These are phyloP conservation scores for Aplysia californica DNA, from an alignment of 1,140 invertebrate species.

Conservation along the genomic window DNA sequence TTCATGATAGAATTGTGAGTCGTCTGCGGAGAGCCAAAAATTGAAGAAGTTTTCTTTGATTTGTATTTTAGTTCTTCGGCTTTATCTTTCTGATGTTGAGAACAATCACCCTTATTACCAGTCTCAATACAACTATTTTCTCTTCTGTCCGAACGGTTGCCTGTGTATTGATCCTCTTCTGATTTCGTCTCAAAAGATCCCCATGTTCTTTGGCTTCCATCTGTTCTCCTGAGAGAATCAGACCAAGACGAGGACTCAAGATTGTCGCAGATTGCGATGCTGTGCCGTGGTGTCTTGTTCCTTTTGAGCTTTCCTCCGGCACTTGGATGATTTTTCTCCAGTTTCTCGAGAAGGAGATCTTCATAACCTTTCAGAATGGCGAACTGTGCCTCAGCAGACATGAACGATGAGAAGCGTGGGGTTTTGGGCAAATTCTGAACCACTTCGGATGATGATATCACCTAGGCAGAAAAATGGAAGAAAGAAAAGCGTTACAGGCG, in stretches of 20 bases:
- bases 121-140: background rate
- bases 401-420: conserved; percentile 52
- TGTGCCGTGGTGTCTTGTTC: conserved; percentile 44
- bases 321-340: conserved; percentile 42
- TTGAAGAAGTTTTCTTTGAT: background rate
- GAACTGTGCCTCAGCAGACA: conserved; percentile 59
- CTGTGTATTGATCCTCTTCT: no score
- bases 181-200: background rate
- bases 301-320: conserved; percentile 36
- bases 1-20: no score
- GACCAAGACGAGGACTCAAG: no score
- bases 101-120: background rate
- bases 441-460: conserved; percentile 6
- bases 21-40: no score
- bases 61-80: background rate
- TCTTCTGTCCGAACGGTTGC: no score
- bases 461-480: background rate
- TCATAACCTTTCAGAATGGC: conserved; percentile 63
- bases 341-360: conserved; percentile 47
- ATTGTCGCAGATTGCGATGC: conserved; percentile 5
- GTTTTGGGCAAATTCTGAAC: conserved; percentile 48
- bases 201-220: conserved; percentile 17
- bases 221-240: no score
- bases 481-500: no score
- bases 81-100: no score